phyloP scores from a whole-genome alignment of 2,797 vertebrate species.

The Ctenosaura bakeri region DNA sequence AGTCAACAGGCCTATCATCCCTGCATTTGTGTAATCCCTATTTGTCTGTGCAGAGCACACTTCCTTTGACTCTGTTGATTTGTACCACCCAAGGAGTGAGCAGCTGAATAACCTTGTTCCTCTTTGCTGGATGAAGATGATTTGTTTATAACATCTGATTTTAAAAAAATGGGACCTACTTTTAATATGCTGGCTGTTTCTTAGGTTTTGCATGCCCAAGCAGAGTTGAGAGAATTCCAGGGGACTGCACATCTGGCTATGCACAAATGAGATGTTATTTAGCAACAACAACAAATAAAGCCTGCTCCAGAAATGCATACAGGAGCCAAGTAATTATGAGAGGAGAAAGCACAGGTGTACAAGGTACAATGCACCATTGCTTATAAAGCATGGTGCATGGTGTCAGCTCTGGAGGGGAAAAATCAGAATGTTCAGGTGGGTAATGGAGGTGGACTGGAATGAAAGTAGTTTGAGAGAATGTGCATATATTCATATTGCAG shows the following conservation, averaged over 20 bases:
- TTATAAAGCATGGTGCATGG: neutral
- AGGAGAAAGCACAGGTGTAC: neutral
- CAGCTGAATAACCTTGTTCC: neutral
- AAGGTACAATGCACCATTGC: neutral
- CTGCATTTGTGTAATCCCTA: neutral
- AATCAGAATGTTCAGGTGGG: neutral
- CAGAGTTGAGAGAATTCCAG: slow-evolving; percentile 3
- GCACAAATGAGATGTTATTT: neutral
- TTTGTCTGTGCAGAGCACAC: neutral
- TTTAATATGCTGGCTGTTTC: slow-evolving; percentile 5
- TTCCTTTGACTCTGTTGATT: neutral
- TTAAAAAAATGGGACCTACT: neutral
- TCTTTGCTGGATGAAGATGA: neutral
- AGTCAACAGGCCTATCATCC: neutral
- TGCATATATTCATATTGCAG: neutral
- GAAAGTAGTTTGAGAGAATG: neutral
- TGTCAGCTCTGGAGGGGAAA: neutral
- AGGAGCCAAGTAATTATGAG: slow-evolving; percentile 2
- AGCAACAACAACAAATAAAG: slow-evolving; percentile 13
- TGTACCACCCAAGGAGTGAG: neutral
- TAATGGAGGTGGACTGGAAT: neutral
- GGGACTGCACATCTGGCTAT: slow-evolving; percentile 1
- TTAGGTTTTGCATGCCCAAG: slow-evolving; percentile 6
- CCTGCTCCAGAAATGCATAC: neutral
- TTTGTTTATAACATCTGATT: neutral